Evolutionary conservation across 2,888 invertebrate species (phyloP).

Genomic region (Ellobium chinense): DNA sequence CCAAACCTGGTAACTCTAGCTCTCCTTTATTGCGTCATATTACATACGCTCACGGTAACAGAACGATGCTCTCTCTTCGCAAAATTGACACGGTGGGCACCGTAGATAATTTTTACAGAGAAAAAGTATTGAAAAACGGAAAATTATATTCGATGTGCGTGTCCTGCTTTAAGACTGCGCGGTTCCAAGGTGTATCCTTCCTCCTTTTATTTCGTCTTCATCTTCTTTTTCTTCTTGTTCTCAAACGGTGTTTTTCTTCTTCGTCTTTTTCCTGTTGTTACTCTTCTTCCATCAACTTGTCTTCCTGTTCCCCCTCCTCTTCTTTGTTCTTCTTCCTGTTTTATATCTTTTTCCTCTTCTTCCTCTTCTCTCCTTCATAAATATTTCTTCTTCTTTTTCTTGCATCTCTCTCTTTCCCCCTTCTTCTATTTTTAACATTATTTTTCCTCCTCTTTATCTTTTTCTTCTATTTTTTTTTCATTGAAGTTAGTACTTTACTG

Average conservation of each 20-base stretch:
- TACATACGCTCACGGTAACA: too few relatives aligned
- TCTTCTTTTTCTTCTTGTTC: conserved; percentile 23
- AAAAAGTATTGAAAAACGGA: too few relatives aligned
- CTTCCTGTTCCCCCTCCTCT: neutral
- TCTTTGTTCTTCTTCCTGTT: neutral
- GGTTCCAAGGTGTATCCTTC: too few relatives aligned
- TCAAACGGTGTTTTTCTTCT: neutral
- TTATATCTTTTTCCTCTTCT: neutral
- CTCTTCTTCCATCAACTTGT: neutral
- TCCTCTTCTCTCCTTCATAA: neutral
- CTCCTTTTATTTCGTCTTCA: conserved; percentile 12
- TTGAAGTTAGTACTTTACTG: too few relatives aligned
- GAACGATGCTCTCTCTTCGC: too few relatives aligned
- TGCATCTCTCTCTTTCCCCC: neutral
- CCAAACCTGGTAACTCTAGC: too few relatives aligned
- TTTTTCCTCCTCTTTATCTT: neutral
- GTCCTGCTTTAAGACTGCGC: too few relatives aligned
- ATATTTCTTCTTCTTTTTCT: neutral
- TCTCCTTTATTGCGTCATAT: too few relatives aligned
- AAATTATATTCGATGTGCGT: too few relatives aligned
- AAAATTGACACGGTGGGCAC: too few relatives aligned
- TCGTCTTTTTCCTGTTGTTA: neutral
- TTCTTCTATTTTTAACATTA: neutral
- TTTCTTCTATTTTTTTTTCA: too few relatives aligned
- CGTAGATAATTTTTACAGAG: too few relatives aligned